Evolutionary conservation across 2,797 vertebrate species (phyloP), one percentile per base, ranked within the genome.

Genomic region (Coranthus polyacanthus): DNA sequence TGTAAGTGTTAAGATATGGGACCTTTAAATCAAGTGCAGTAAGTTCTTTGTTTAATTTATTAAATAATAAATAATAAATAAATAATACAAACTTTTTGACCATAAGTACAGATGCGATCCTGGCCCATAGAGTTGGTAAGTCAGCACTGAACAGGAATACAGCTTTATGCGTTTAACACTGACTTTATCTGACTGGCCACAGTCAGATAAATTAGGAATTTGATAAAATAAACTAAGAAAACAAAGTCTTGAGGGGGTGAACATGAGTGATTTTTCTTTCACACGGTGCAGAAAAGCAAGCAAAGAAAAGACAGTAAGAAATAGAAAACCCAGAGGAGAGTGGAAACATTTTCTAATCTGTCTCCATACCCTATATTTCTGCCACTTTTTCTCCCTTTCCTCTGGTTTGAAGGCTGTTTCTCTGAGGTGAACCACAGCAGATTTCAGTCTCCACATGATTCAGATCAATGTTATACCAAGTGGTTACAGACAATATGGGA

Each of bases 401-500:
- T 64, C 36, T 74, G 72, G 73, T 64, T 75, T 62, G 22, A 68
- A 53, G 53, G 41, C 51, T 55, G 59, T 77, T 68, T 66, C 42
- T 73, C 55, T 84, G 83, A 86, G 85, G 87, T 75, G 69, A 86
- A 83, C 88, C 88, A 69, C 83, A 78, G 70, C 68, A 75, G 62
- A 81, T 86, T 78, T 70, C 72, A 78, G 82, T 66, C 85, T 85
- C 82, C 63, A 78, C 16, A 51, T 66, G 50, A 45, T 49, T 72
- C 62, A 70, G 49, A 45, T 52, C 44, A 37, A 12, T 21, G 44
- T 8, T 42, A 2, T 20, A 43, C 13, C 7, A 17, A 54, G 73
- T 12, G 65, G 71, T 64, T 61, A 29, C 22, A 75, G 39, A 52
- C 26, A 66, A 65, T 58, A 55, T 45, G 11, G 38, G 53, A 72